Percentiles rank a stretch among this genome's conserved stretches.
These are phyloP conservation scores for Hydrotaea cyrtoneurina DNA, from an alignment of 2,888 invertebrate genomes.

Conservation along the genomic window DNA sequence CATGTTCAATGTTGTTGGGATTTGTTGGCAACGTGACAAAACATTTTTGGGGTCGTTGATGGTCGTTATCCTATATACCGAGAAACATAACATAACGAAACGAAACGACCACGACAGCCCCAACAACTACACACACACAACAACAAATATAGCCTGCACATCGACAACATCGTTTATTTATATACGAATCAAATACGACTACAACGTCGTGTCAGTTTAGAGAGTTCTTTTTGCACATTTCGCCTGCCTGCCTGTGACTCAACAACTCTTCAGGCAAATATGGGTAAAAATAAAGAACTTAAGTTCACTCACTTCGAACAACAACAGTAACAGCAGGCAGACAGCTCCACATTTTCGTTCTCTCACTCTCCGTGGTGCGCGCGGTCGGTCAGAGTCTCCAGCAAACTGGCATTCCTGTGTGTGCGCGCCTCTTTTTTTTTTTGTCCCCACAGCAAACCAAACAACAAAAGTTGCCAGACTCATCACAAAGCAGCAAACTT, in stretches of 20 bases:
- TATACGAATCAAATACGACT: neutral
- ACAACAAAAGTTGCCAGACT: conserved; percentile 31
- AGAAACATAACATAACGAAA: conserved; percentile 72
- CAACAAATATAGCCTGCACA: conserved; percentile 14
- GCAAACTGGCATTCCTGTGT: neutral
- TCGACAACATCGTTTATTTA: conserved; percentile 52
- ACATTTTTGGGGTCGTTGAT: conserved; percentile 77
- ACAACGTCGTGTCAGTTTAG: neutral
- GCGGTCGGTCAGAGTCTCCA: neutral
- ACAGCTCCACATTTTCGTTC: neutral
- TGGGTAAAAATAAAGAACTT: neutral
- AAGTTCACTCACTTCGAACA: conserved; percentile 18
- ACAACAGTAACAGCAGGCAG: conserved; percentile 1
- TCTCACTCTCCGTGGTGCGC: neutral
- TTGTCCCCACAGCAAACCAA: neutral
- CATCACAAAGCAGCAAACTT: conserved; percentile 55
- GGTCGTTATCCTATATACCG: conserved; percentile 80
- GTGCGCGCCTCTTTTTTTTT: conserved; percentile 1
- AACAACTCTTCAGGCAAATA: neutral
- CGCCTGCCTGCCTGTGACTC: conserved; percentile 39
- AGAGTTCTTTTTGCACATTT: conserved; percentile 51
- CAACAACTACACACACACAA: conserved; percentile 33
- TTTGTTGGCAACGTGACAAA: conserved; percentile 68
- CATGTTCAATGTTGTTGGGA: conserved; percentile 7
- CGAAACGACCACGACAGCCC: conserved; percentile 32